phyloP scores from a whole-genome alignment of 2,113 vertebrate species.

The Hylia prasina region DNA sequence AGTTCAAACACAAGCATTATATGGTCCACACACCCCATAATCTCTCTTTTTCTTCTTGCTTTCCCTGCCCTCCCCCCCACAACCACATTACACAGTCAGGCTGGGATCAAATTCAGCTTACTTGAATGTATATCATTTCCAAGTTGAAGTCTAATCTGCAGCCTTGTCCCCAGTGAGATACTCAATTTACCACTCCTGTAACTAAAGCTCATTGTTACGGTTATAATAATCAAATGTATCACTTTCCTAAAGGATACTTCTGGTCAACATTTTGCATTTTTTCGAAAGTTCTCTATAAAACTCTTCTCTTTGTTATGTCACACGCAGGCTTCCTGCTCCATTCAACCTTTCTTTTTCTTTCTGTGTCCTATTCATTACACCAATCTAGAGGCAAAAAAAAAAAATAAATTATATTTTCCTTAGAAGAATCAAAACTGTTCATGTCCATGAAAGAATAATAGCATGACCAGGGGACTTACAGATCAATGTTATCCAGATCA shows the following conservation, averaged over 20 bases:
- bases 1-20: slow-evolving; percentile 1
- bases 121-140: slow-evolving; percentile 33
- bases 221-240: slow-evolving; percentile 49
- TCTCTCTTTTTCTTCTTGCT: background rate
- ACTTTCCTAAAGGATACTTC: slow-evolving; percentile 47
- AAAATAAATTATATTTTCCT: background rate
- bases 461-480: background rate
- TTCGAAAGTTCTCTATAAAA: background rate
- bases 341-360: background rate
- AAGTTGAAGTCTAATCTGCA: slow-evolving; percentile 38
- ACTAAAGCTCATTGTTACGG: slow-evolving; percentile 49
- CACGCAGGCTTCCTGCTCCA: background rate
- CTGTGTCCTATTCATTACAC: background rate
- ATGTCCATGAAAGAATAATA: background rate
- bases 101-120: slow-evolving; percentile 27
- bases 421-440: background rate
- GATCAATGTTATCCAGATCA: slow-evolving; percentile 59
- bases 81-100: background rate
- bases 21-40: background rate
- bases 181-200: slow-evolving; percentile 48
- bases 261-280: slow-evolving; percentile 12
- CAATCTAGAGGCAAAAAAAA: background rate
- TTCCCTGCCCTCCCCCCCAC: no score
- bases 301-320: background rate
- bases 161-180: slow-evolving; percentile 20